Evolutionary conservation across 1,140 invertebrate species (phyloP).

Genomic region (Cherax destructor): DNA sequence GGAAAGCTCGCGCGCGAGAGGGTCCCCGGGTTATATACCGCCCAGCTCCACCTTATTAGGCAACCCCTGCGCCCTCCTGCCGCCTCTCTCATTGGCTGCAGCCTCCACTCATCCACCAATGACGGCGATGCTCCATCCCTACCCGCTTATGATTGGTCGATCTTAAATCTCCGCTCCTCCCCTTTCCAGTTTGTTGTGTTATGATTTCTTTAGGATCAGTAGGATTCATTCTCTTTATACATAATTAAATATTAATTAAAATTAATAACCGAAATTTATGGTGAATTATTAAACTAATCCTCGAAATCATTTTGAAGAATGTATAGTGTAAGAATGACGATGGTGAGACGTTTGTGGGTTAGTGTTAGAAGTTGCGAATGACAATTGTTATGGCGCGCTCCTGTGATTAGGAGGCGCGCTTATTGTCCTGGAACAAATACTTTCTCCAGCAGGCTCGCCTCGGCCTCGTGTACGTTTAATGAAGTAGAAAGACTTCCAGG

Average conservation of each 20-base stretch:
- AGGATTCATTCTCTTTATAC: background rate
- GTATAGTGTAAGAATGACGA: no score
- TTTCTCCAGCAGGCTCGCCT: background rate
- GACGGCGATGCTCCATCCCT: background rate
- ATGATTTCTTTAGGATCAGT: background rate
- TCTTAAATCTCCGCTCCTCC: background rate
- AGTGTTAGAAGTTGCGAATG: background rate
- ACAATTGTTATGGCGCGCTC: background rate
- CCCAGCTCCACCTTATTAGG: constrained; percentile 33
- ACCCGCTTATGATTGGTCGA: background rate
- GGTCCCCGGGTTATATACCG: constrained; percentile 38
- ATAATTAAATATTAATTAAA: no score
- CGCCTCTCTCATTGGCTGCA: constrained; percentile 22
- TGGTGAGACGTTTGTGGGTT: background rate
- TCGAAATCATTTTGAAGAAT: background rate
- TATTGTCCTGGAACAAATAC: background rate
- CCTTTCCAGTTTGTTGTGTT: constrained; percentile 5
- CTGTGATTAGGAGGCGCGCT: background rate
- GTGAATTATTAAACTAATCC: background rate
- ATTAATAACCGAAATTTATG: no score
- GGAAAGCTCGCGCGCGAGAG: constrained; percentile 57
- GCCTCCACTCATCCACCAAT: background rate
- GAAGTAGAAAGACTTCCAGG: background rate
- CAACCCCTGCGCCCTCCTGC: background rate
- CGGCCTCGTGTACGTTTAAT: background rate